Percentiles rank a stretch among this genome's conserved stretches.
phyloP scores from a whole-genome alignment of 1,140 invertebrate genomes.

The Oryctes rhinoceros region DNA sequence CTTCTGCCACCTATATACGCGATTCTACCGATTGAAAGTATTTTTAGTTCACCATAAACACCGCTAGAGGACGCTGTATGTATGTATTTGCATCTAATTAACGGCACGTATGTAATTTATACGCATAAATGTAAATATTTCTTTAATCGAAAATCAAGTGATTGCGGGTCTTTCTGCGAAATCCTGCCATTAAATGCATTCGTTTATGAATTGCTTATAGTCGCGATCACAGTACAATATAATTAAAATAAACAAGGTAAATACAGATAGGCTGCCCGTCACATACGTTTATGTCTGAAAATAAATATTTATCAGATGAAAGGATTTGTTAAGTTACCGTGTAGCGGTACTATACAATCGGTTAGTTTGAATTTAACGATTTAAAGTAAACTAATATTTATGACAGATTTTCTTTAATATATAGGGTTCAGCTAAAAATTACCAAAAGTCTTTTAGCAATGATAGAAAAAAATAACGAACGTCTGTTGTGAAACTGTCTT shows the following conservation, averaged over 20 bases:
- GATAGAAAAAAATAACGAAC: no score
- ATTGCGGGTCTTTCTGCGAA: not conserved
- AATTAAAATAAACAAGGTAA: not conserved
- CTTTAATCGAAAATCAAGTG: not conserved
- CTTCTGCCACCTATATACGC: not conserved
- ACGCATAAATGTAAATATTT: slow-evolving; percentile 28
- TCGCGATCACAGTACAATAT: not conserved
- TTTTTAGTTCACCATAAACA: not conserved
- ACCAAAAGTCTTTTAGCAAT: no score
- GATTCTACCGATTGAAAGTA: not conserved
- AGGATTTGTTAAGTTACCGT: not conserved
- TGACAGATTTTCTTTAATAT: no score
- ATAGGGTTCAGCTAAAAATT: no score
- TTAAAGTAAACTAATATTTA: no score
- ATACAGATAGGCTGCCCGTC: not conserved
- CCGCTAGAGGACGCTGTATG: slow-evolving; percentile 7
- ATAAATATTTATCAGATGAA: no score
- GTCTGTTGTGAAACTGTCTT: no score
- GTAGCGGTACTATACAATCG: no score
- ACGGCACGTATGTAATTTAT: not conserved
- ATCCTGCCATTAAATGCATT: slow-evolving; percentile 1
- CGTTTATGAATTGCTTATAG: slow-evolving; percentile 3
- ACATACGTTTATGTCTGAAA: no score
- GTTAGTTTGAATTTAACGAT: no score
- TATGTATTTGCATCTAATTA: not conserved